phyloP scores from a whole-genome alignment of 2,888 invertebrate species.

The Gisinianus flammeolus region DNA sequence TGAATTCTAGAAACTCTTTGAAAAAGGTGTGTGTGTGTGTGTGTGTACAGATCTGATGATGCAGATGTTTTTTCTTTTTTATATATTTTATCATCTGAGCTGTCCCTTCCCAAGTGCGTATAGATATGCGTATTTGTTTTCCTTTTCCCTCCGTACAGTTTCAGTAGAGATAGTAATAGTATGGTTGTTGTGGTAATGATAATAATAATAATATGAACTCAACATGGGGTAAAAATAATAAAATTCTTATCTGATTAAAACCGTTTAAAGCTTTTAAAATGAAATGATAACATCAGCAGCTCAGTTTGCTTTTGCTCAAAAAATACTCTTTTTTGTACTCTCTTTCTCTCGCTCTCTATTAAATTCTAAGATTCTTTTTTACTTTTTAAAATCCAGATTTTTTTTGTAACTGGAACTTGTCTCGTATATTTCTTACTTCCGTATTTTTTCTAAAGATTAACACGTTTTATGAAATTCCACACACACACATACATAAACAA shows the following conservation, averaged over 20 bases:
- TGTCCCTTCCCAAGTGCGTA: too few species aligned
- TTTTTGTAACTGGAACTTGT: too few species aligned
- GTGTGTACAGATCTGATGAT: slow-evolving; percentile 2
- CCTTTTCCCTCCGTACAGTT: too few species aligned
- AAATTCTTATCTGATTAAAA: slow-evolving; percentile 17
- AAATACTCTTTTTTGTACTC: not conserved
- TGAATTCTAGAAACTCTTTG: not conserved
- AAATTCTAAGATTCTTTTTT: not conserved
- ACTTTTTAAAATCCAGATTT: not conserved
- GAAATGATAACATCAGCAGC: not conserved
- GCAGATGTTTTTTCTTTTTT: not conserved
- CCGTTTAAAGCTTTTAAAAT: slow-evolving; percentile 17
- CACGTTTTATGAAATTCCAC: too few species aligned
- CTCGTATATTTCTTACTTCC: too few species aligned
- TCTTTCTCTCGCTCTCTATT: not conserved
- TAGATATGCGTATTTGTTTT: too few species aligned
- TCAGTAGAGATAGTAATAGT: too few species aligned
- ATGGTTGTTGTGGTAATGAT: not conserved
- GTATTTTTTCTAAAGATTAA: too few species aligned
- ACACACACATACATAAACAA: too few species aligned
- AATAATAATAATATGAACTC: not conserved
- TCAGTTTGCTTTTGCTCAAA: slow-evolving; percentile 1
- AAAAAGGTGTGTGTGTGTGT: not conserved
- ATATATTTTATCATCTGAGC: too few species aligned
- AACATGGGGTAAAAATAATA: slow-evolving; percentile 23